Percentiles rank a stretch among this genome's conserved stretches.
These are phyloP conservation scores for Elephantulus edwardii DNA, from an alignment of 2,113 vertebrate species.

Conservation along the genomic window DNA sequence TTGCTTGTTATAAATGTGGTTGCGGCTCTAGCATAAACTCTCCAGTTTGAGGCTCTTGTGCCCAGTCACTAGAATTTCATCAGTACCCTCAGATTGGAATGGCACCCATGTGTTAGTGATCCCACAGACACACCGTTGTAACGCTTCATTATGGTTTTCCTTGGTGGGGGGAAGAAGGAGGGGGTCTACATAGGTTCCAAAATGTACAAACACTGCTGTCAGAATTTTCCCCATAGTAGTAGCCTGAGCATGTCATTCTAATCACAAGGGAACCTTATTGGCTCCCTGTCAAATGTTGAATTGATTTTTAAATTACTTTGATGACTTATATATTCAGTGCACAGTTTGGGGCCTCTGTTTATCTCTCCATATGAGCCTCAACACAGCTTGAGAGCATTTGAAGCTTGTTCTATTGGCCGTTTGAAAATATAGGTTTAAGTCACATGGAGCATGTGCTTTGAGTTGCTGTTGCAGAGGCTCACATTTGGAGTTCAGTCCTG, in stretches of 20 bases:
- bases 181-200: neutral
- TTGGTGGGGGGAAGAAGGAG: neutral
- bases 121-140: constrained; percentile 21
- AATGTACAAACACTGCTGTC: constrained; percentile 35
- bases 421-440: constrained; percentile 37
- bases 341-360: constrained; percentile 62
- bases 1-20: neutral
- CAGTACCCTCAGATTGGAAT: neutral
- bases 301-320: constrained; percentile 78
- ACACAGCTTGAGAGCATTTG: constrained; percentile 40
- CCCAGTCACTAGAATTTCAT: constrained; percentile 31
- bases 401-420: neutral
- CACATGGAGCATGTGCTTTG: neutral
- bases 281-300: constrained; percentile 75
- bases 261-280: constrained; percentile 47
- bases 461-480: neutral
- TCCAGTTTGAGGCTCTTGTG: neutral
- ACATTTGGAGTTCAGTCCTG: constrained; percentile 44
- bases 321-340: constrained; percentile 53
- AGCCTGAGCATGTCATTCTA: constrained; percentile 49
- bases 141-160: constrained; percentile 44
- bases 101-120: neutral
- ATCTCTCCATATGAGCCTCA: constrained; percentile 37
- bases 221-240: constrained; percentile 45
- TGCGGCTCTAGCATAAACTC: neutral